These are phyloP conservation scores for Zingel zingel DNA, from an alignment of 2,113 vertebrate genomes.

Conservation along the genomic window DNA sequence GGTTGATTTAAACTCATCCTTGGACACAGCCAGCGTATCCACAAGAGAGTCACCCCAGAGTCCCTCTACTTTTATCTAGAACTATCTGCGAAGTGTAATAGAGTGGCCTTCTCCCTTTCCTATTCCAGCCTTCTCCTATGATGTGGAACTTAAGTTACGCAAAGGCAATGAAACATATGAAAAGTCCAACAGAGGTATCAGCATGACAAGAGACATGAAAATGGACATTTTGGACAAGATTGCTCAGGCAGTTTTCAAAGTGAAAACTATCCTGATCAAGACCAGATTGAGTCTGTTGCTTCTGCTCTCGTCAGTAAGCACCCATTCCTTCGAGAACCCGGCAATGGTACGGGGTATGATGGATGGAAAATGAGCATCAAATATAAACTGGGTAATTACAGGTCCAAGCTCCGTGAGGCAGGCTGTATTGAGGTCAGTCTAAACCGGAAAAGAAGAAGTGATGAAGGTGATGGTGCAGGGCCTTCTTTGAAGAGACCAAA, in stretches of 20 bases:
- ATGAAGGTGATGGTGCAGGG: slow-evolving; percentile 1
- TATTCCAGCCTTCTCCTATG: not conserved
- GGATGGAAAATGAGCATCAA: slow-evolving; percentile 6
- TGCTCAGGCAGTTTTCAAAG: slow-evolving; percentile 9
- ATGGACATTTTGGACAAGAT: too few species aligned
- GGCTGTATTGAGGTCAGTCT: slow-evolving; percentile 1
- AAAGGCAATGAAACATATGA: not conserved
- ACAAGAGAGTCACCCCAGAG: not conserved
- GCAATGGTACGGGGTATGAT: not conserved
- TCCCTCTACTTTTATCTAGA: not conserved
- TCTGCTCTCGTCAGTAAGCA: not conserved
- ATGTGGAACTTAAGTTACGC: slow-evolving; percentile 8
- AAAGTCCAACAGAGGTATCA: not conserved
- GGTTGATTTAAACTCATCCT: not conserved
- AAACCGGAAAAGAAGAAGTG: not conserved
- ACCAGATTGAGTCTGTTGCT: slow-evolving; percentile 3
- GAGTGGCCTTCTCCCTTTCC: slow-evolving; percentile 15
- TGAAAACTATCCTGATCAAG: not conserved
- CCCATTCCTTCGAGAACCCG: not conserved
- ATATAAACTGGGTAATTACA: slow-evolving; percentile 4
- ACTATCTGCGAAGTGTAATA: not conserved
- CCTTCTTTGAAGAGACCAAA: slow-evolving; percentile 4
- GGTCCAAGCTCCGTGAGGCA: not conserved
- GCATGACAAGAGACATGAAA: not conserved
- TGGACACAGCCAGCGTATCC: not conserved